These are phyloP conservation scores for Periophthalmus magnuspinnatus DNA, from an alignment of 2,797 vertebrate species.

Conservation along the genomic window DNA sequence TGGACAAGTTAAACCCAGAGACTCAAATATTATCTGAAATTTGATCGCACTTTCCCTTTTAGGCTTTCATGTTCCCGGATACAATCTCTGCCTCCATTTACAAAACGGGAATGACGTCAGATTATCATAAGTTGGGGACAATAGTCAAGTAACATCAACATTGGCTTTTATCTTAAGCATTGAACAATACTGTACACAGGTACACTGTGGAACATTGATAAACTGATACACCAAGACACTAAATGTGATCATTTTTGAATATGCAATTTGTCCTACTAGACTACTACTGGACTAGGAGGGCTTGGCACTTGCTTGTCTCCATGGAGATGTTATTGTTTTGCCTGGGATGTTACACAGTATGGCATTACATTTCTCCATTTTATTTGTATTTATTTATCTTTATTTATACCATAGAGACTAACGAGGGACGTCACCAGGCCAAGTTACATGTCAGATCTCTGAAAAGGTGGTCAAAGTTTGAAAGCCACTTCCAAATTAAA, in stretches of 20 bases:
- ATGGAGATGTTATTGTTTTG: too few relatives aligned
- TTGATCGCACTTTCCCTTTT: slow-evolving; percentile 1
- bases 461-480: too few relatives aligned
- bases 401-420: too few relatives aligned
- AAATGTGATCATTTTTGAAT: background rate
- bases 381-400: too few relatives aligned
- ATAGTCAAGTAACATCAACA: background rate
- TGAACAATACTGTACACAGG: background rate
- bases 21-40: slow-evolving; percentile 1
- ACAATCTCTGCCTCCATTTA: background rate
- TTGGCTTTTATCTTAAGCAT: background rate
- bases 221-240: background rate
- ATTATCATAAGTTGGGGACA: background rate
- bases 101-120: background rate
- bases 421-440: too few relatives aligned
- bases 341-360: too few relatives aligned
- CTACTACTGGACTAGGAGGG: too few relatives aligned
- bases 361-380: too few relatives aligned
- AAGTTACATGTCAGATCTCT: too few relatives aligned
- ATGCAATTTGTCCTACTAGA: background rate
- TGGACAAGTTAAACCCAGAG: background rate
- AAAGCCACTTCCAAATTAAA: background rate
- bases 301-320: too few relatives aligned
- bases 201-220: background rate
- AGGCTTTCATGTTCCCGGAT: background rate